Evolutionary conservation across 2,113 vertebrate species (phyloP).

Genomic region (Notiomystis cincta): DNA sequence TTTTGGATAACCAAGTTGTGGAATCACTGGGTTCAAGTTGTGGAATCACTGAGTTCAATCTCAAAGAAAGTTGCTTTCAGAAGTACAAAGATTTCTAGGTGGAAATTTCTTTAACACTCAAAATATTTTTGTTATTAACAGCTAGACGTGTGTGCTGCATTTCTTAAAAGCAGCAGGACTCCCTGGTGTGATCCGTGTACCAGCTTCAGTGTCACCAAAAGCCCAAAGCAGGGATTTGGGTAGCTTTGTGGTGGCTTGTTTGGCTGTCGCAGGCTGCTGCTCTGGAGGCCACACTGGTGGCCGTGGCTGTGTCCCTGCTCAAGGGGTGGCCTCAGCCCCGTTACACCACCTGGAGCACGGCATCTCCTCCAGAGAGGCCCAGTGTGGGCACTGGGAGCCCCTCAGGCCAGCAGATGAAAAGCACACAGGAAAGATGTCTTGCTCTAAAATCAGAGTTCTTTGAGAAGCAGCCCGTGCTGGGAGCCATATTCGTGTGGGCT

Average conservation of each 20-base stretch:
- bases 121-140: background rate
- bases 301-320: fast-evolving
- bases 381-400: fast-evolving
- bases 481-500: fast-evolving
- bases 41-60: background rate
- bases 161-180: background rate
- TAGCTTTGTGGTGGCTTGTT: background rate
- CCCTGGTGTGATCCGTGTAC: fast-evolving
- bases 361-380: fast-evolving
- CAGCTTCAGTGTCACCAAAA: background rate
- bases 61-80: background rate
- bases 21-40: background rate
- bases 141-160: fast-evolving
- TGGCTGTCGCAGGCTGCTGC: background rate
- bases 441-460: fast-evolving
- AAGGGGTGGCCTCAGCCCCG: fast-evolving
- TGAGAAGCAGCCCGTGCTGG: background rate
- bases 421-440: fast-evolving
- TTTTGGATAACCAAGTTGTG: background rate
- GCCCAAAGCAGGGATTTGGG: no score
- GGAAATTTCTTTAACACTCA: background rate
- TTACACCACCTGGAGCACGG: background rate
- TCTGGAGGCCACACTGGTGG: fast-evolving
- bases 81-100: background rate
- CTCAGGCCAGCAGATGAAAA: fast-evolving